Base-by-base conservation (phyloP, 2,888 invertebrate species). In the Thelaira solivaga region DNA sequence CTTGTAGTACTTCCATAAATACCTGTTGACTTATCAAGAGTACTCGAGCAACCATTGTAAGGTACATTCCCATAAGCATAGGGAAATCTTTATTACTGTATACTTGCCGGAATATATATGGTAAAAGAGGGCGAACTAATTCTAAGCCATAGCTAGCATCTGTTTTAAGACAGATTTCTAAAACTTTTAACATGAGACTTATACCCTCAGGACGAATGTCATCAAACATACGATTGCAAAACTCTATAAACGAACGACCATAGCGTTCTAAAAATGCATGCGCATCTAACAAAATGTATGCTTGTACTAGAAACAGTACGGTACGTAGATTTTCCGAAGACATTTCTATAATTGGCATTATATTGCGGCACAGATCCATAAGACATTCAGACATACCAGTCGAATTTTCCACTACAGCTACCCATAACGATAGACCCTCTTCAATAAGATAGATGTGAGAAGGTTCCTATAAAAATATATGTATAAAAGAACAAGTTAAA, bases 351-450 rank as follows among this genome's bases (percentile, higher is more conserved):
- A 96, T 91, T 49, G 93, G 92, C 62, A 93, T 91, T 87, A 96
- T 90, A 85, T 95, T 95, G 79, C 92, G 91, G 80, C 94, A 94
- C 26, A 97, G 89, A 83, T 93, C 92, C 85, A 96, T 89, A 47
- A 96, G 90, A 81, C 92, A 92, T 0, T 92, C 91, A 0, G 92
- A 92, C 80, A 93, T 91, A 0, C 91, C 89, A 0, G 94, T 92
- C 4, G 94, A 91, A 86, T 94, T 94, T 87, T 96, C 94, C 76
- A 98, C 90, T 18, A 96, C 92, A 0, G 94, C 94, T 64, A 94
- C 91, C 97, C 98, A 98, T 73, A 98, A 90, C 82, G 96, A 95
- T 39, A 98, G 90, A 2, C 97, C 97, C 86, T 98, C 98, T 88
- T 97, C 97, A 82, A 97, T 90, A 61, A 98, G 91, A 88, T 98